Base-by-base conservation (phyloP, 2,888 invertebrate genomes). In the Rugalucina vietnamica region DNA sequence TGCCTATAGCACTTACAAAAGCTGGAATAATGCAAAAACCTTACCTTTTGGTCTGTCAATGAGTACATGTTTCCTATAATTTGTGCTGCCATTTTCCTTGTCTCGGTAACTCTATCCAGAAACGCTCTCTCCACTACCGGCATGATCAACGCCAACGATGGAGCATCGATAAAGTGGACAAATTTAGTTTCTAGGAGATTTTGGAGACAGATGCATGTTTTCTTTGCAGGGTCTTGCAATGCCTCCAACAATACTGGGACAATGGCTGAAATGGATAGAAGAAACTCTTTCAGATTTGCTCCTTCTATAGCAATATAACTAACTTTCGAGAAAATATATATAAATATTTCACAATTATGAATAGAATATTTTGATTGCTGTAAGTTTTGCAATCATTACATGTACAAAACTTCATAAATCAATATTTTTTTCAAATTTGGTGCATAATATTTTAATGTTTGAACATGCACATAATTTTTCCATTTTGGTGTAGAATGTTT, bases 61-160 rank as follows among this genome's bases (percentile, higher is more conserved):
- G 99, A 99, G 95, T 99, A 99, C 98, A 99, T 99, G 95, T 99
- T 99, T 81, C 99, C 99, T 91, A 99, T 99, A 94, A 99, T 99
- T 96, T 99, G 99, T 2, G 99, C 99, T 0, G 99, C 98, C 98
- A 99, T 99, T 96, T 99, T 98, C 91, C 99, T 96, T 0, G 99
- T 99, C 96, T 99, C 99, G 0, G 99, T 99, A 74, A 98, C 98
- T 87, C 99, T 96, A 95, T 99, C 99, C 95, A 98, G 97, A 95
- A 99, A 99, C 14, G 99, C 99, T 89, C 99, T 96, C 95, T 99
- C 98, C 37, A 99, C 98, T 3, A 99, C 99, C 0, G 99, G 99
- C 99, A 99, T 99, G 93, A 99, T 99, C 76, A 99, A 96, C 82
- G 99, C 99, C 32, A 99, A 96, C 0, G 99, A 99, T 0, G 99